Conservation (phyloP, 2,888 invertebrate genomes). For the Phyto melanocephala region DNA sequence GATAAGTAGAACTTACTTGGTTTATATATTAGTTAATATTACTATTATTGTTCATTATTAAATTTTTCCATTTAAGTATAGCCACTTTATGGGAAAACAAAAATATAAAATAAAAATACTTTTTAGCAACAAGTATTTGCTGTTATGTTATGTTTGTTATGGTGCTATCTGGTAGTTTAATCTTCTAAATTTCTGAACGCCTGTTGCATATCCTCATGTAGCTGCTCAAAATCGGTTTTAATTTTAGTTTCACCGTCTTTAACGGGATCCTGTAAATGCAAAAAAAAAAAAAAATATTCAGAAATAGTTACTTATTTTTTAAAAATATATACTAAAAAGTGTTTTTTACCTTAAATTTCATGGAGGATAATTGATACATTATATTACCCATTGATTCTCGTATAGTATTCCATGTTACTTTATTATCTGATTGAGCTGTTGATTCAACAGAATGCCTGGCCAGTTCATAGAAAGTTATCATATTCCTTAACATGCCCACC, state of each 20-base stretch:
- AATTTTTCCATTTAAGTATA: slow-evolving; percentile 16
- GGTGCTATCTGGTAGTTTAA: slow-evolving; percentile 79
- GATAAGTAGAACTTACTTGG: slow-evolving; percentile 9
- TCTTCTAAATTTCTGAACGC: slow-evolving; percentile 99
- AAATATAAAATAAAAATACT: slow-evolving; percentile 4
- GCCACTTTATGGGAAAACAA: not conserved
- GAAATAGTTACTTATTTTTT: not conserved
- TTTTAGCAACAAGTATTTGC: not conserved
- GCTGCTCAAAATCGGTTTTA: slow-evolving; percentile 96
- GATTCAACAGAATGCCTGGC: slow-evolving; percentile 96
- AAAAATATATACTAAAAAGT: not conserved
- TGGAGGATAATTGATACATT: slow-evolving; percentile 96
- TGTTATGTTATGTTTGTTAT: not conserved
- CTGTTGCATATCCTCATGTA: slow-evolving; percentile 97
- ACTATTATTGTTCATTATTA: slow-evolving; percentile 58
- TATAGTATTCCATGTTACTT: slow-evolving; percentile 98
- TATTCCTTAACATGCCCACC: slow-evolving; percentile 98
- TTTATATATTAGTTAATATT: slow-evolving; percentile 32
- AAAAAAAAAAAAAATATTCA: slow-evolving; percentile 60
- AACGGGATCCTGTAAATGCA: slow-evolving; percentile 90
- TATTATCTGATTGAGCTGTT: slow-evolving; percentile 97
- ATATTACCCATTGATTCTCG: slow-evolving; percentile 95
- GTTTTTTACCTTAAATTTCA: slow-evolving; percentile 95
- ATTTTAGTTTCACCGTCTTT: slow-evolving; percentile 99
- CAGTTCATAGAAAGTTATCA: slow-evolving; percentile 98